These are phyloP conservation scores for Drosophila navojoa DNA, from an alignment of 1,140 invertebrate genomes.

Conservation along the genomic window DNA sequence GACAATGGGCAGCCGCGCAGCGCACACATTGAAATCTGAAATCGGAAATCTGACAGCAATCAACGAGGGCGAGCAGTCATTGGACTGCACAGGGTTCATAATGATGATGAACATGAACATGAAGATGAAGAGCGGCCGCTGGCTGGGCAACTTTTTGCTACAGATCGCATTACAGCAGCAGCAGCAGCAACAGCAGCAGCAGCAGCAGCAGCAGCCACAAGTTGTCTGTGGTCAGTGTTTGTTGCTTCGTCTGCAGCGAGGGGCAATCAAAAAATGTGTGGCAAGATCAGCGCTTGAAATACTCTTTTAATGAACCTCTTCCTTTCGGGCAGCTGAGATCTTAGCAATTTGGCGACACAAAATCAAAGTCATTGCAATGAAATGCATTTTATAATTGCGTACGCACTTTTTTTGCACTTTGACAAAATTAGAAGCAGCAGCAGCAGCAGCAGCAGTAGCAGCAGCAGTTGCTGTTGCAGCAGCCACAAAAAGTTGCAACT, in stretches of 20 bases:
- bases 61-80: slow-evolving; percentile 22
- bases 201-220: slow-evolving; percentile 46
- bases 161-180: slow-evolving; percentile 41
- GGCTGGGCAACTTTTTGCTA: slow-evolving; percentile 51
- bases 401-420: slow-evolving; percentile 79
- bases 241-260: slow-evolving; percentile 18
- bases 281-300: slow-evolving; percentile 74
- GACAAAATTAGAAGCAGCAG: slow-evolving; percentile 64
- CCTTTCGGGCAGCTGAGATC: slow-evolving; percentile 46
- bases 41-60: slow-evolving; percentile 58
- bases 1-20: slow-evolving; percentile 27
- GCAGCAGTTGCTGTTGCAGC: neutral
- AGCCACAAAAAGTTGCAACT: slow-evolving; percentile 39
- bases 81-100: slow-evolving; percentile 38
- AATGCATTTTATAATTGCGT: slow-evolving; percentile 78
- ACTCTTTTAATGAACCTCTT: slow-evolving; percentile 81
- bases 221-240: slow-evolving; percentile 47
- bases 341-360: slow-evolving; percentile 77
- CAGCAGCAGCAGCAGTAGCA: slow-evolving; percentile 14
- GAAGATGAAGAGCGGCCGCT: slow-evolving; percentile 31
- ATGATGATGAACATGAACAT: slow-evolving; percentile 46
- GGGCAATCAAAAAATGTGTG: slow-evolving; percentile 79
- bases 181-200: slow-evolving; percentile 49
- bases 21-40: too few relatives aligned
- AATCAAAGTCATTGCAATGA: slow-evolving; percentile 76